A percentile compares a stretch with the other conserved stretches of the same genome.
Conservation (phyloP, 2,797 vertebrate genomes). For the Etheostoma nigrum region DNA sequence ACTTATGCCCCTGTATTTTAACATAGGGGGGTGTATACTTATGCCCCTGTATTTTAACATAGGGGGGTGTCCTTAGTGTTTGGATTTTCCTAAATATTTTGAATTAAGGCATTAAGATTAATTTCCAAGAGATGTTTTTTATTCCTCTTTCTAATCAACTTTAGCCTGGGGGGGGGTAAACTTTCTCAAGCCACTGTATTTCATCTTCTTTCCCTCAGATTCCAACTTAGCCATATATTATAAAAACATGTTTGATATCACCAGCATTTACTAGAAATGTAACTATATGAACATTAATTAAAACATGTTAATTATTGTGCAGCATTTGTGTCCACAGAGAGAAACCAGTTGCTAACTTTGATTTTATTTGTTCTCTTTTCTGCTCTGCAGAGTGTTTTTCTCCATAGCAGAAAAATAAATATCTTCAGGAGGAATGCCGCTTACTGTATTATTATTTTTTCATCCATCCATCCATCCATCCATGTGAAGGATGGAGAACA, state of each 20-base stretch:
- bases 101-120: too few species aligned
- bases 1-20: too few species aligned
- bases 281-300: too few species aligned
- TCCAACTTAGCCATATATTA: neutral
- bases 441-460: conserved; percentile 18
- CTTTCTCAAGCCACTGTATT: too few species aligned
- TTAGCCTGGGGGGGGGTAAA: too few species aligned
- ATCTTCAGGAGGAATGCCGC: conserved; percentile 14
- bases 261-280: neutral
- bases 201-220: too few species aligned
- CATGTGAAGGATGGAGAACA: conserved; percentile 35
- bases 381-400: conserved; percentile 66
- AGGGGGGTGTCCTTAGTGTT: too few species aligned
- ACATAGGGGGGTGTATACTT: too few species aligned
- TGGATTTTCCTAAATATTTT: too few species aligned
- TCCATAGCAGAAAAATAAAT: conserved; percentile 34
- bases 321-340: neutral
- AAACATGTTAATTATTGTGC: neutral
- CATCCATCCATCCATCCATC: conserved; percentile 21
- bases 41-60: too few species aligned
- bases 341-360: neutral
- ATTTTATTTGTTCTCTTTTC: conserved; percentile 19
- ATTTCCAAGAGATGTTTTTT: too few species aligned
- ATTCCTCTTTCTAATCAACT: too few species aligned
- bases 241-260: neutral